A percentile compares a stretch with the other conserved stretches of the same genome.
phyloP scores from a whole-genome alignment of 2,797 vertebrate species.

The Liparis tanakae region DNA sequence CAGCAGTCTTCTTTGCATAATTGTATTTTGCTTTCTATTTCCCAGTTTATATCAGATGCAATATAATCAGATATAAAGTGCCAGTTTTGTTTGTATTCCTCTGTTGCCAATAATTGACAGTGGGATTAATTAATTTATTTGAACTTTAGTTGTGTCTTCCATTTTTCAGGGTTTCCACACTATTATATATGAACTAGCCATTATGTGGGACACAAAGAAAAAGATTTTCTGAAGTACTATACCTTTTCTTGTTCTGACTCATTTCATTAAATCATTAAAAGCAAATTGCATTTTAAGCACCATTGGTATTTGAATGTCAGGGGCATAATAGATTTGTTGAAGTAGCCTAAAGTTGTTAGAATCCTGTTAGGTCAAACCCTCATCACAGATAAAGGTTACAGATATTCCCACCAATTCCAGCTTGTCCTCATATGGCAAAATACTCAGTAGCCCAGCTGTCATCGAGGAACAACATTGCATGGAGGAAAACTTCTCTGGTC shows the following conservation, averaged over 20 bases:
- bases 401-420: constrained; percentile 43
- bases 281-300: constrained; percentile 60
- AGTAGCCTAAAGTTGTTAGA: constrained; percentile 54
- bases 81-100: constrained; percentile 23
- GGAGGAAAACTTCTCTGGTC: constrained; percentile 66
- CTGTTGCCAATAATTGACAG: background rate
- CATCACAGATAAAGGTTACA: constrained; percentile 53
- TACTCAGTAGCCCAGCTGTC: constrained; percentile 59
- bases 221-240: constrained; percentile 60
- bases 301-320: constrained; percentile 66
- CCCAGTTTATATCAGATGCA: constrained; percentile 25
- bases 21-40: background rate
- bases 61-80: constrained; percentile 24
- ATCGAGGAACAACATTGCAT: constrained; percentile 74
- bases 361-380: constrained; percentile 51
- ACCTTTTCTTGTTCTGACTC: constrained; percentile 51
- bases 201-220: constrained; percentile 56
- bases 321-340: constrained; percentile 58
- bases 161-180: constrained; percentile 39
- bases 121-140: constrained; percentile 34
- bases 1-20: background rate
- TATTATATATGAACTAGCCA: constrained; percentile 49
- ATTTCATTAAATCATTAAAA: constrained; percentile 75
- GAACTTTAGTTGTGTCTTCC: constrained; percentile 21
- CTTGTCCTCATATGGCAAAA: constrained; percentile 49